A percentile compares a stretch with the other conserved stretches of the same genome.
Evolutionary conservation across 1,140 invertebrate genomes (phyloP).

Genomic region (Pseudomyrmex gracilis): DNA sequence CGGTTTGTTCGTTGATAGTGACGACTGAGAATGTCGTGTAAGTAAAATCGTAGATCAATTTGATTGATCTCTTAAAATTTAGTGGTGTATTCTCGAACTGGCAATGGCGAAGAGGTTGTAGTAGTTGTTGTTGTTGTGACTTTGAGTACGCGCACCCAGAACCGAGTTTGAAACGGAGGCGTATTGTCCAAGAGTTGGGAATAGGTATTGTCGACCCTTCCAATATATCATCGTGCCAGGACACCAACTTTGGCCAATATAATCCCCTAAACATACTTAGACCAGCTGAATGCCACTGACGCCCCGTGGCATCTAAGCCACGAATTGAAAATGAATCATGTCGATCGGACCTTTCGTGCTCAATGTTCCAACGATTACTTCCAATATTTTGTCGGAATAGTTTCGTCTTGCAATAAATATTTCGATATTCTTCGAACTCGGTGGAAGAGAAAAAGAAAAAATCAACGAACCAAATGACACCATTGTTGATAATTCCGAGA

Average conservation of each 20-base stretch:
- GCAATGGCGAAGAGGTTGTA: conserved; percentile 39
- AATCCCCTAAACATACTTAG: conserved; percentile 77
- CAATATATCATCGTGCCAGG: conserved; percentile 77
- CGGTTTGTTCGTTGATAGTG: neutral
- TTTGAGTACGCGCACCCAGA: conserved; percentile 53
- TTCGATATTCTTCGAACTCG: conserved; percentile 1
- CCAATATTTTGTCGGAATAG: conserved; percentile 54
- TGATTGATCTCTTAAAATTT: conserved; percentile 43
- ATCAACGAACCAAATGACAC: too few species aligned
- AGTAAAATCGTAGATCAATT: neutral
- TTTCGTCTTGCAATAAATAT: conserved; percentile 24
- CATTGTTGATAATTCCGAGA: neutral
- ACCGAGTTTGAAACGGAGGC: conserved; percentile 74
- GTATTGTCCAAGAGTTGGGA: conserved; percentile 75
- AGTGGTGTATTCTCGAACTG: conserved; percentile 26
- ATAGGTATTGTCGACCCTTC: conserved; percentile 77
- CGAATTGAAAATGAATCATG: conserved; percentile 69
- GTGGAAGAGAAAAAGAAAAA: neutral
- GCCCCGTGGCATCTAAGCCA: conserved; percentile 57
- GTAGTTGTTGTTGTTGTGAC: conserved; percentile 42
- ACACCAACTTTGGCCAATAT: conserved; percentile 78
- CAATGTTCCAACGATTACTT: conserved; percentile 55
- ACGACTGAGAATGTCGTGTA: neutral
- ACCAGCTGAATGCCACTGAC: conserved; percentile 68
- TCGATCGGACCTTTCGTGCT: conserved; percentile 55